Conservation (phyloP, 1,140 invertebrate species). For the Rhynchophorus ferrugineus region DNA sequence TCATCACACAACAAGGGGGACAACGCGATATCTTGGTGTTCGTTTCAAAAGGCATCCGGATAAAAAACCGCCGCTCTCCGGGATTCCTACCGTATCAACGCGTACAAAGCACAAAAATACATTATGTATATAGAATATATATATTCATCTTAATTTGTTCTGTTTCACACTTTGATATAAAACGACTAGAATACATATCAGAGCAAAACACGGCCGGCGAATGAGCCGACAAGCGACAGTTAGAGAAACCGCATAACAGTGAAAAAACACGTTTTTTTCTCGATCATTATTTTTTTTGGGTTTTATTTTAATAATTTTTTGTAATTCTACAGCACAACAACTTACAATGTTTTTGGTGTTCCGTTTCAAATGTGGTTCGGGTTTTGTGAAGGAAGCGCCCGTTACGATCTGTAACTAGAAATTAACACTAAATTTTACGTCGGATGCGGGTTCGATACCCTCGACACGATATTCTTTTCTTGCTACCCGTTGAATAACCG, state of each 20-base stretch:
- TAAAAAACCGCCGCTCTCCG: neutral
- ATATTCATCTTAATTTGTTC: neutral
- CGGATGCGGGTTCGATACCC: too few relatives aligned
- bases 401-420: neutral
- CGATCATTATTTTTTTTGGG: neutral
- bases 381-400: neutral
- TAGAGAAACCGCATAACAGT: constrained; percentile 38
- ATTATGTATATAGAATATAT: constrained; percentile 1
- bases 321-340: neutral
- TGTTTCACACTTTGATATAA: constrained; percentile 34
- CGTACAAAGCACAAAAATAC: neutral
- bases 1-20: too few relatives aligned
- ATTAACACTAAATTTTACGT: too few relatives aligned
- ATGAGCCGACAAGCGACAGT: constrained; percentile 37
- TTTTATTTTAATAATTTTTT: neutral
- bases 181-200: constrained; percentile 38
- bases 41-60: too few relatives aligned
- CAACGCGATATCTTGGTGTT: too few relatives aligned
- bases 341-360: neutral
- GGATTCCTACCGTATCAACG: constrained; percentile 13
- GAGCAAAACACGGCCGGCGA: constrained; percentile 36
- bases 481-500: too few relatives aligned
- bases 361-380: neutral
- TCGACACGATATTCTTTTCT: too few relatives aligned
- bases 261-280: constrained; percentile 19